Evolutionary conservation across 2,113 vertebrate genomes (phyloP), one percentile per base, ranked within the genome.

Genomic region (Xiphophorus maculatus): DNA sequence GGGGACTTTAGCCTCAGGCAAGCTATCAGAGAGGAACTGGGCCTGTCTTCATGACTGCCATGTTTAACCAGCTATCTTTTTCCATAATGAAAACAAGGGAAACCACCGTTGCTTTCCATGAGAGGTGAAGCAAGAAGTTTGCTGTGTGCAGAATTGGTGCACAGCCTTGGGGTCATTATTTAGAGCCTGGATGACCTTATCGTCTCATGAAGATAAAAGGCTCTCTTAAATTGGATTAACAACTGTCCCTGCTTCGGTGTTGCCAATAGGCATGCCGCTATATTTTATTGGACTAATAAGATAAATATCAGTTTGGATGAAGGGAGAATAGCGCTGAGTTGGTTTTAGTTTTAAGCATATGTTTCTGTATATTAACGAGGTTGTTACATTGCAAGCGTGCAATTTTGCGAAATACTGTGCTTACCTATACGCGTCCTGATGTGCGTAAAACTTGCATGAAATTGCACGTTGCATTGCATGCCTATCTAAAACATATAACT

Each of bases 1-100:
- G 92, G 94, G 93, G 94, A 93, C 90, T 86, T 77, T 79, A 85
- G 91, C 94, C 95, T 93, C 79, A 86, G 94, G 95, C 94, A 84
- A 17, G 33, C 89, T 93, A 93, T 94, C 84, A 90, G 87, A 81
- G 87, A 93, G 86, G 87, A 90, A 95, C 82, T 93, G 88, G 92
- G 89, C 93, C 93, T 95, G 92, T 94, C 93, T 92, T 86, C 77
- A 75, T 84, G 84, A 81, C 88, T 90, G 40, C 76, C 74, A 75
- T 81, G 81, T 90, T 86, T 81, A 87, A 84, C 79, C 62, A 44
- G 68, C 69, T 76, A 70, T 90, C 82, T 84, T 73, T 87, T 75
- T 76, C 66, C 73, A 65, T 28, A 32, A 32, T 42, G 42, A 42
- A 72, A 79, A 70, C 80, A 77, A 84, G 68, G 74, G 0, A 58